Base-by-base conservation (phyloP, 1,140 invertebrate genomes). In the Nylanderia fulva region DNA sequence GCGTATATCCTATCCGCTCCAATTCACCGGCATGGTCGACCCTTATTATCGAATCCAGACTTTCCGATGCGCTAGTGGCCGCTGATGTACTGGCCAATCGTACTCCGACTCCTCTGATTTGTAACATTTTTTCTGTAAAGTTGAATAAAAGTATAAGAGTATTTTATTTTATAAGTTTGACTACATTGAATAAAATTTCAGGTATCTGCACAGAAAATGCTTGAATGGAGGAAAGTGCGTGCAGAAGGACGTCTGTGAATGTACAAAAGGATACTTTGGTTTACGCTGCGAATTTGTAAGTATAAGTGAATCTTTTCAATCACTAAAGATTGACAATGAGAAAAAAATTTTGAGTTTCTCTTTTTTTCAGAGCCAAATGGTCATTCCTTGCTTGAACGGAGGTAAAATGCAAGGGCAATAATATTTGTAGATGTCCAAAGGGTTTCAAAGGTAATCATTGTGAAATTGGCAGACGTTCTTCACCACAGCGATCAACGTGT, bases 11-110 rank as follows among this genome's bases (percentile, higher is more conserved):
- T 96, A 95, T 99, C 98, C 36, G 99, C 99, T 87, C 99, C 85
- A 99, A 95, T 96, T 99, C 99, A 29, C 99, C 99, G 29, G 99
- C 99, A 96, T 99, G 99, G 95, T 99, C 98, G 0, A 99, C 99
- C 88, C 99, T 96, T 82, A 99, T 97, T 83, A 99, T 98, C 86
- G 97, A 96, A 92, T 99, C 98, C 15, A 98, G 93, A 96, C 88
- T 72, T 94, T 93, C 52, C 90, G 92, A 80, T 87, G 91, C 92
- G 52, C 91, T 92, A 39, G 91, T 86, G 61, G 91, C 85, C 54
- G 93, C 89, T 5, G 94, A 91, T 63, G 92, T 91, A 45, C 92
- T 92, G 60, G 88, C 85, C 33, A 92, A 86, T 29, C 93, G 91
- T 39, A 79, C 58, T 56, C 91, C 82, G 56, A 84, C 27, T 13